Percentiles rank a stretch among this genome's conserved stretches.
Evolutionary conservation across 2,888 invertebrate species (phyloP).

Genomic region (Neuroscelio doddi): DNA sequence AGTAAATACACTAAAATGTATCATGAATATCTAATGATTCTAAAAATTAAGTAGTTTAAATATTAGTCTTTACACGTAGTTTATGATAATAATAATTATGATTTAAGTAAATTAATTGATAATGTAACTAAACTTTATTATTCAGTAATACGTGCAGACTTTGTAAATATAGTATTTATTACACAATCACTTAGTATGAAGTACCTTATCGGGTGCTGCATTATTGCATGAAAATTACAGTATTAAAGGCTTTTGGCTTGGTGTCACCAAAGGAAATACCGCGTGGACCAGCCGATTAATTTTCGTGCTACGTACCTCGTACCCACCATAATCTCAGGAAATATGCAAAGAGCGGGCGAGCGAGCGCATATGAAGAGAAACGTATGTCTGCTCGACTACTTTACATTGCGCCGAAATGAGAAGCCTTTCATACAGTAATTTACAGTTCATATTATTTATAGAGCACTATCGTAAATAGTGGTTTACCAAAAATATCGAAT

Average conservation of each 20-base stretch:
- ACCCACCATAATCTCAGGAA: conserved; percentile 38
- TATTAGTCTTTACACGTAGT: too few species aligned
- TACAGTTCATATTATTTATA: conserved; percentile 49
- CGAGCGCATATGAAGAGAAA: conserved; percentile 36
- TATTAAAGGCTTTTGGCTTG: conserved; percentile 11
- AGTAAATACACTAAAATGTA: too few species aligned
- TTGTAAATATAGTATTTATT: conserved; percentile 2
- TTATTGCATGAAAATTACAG: conserved; percentile 18
- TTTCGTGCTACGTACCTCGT: conserved; percentile 26
- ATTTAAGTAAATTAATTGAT: conserved; percentile 32
- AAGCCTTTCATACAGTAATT: conserved; percentile 48
- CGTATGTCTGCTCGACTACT: conserved; percentile 29
- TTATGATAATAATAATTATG: too few species aligned
- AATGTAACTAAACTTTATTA: background rate
- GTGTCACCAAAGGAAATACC: conserved; percentile 23
- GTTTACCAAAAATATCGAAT: conserved; percentile 33
- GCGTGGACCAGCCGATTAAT: conserved; percentile 30
- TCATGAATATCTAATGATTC: too few species aligned
- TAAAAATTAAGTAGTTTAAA: too few species aligned
- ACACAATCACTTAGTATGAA: background rate
- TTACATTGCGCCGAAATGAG: conserved; percentile 36
- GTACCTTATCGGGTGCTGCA: conserved; percentile 13
- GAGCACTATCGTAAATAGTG: conserved; percentile 50
- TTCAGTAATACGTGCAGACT: conserved; percentile 7
- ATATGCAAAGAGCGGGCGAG: conserved; percentile 39